Base-by-base conservation (phyloP, 2,113 vertebrate species). In the Trogon melanurus region DNA sequence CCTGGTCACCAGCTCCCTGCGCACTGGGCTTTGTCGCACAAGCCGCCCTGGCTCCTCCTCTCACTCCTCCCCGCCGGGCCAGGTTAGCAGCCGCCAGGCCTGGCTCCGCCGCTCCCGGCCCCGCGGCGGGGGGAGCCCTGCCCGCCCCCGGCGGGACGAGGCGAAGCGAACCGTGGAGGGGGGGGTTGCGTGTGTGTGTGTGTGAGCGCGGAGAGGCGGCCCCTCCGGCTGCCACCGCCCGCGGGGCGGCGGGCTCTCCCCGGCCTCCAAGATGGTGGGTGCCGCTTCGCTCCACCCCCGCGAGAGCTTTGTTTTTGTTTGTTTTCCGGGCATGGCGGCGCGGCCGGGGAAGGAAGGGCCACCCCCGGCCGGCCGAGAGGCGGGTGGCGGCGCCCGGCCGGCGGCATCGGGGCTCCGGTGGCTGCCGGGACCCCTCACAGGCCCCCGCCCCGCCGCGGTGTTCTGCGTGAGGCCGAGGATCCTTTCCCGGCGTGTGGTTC, bases 1-100 rank as follows among this genome's bases (percentile, higher is more conserved):
- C 94, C 95, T 66, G 93, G 95, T 95, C 97, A 97, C 90, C 94
- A 73, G 94, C 91, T 76, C 62, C 66, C 94, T 95, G 94, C 96
- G 95, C 95, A 89, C 94, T 89, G 95, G 81, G 95, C 91, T 96
- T 92, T 91, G 93, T 93, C 95, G 90, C 89, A 65, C 91, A 56
- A 88, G 91, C 93, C 91, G 91, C 95, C n/a, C 58, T 60, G 65
- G 91, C 97, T 83, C 91, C 93, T 92, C 91, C 92, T 48, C 53
- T 76, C 38, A 21, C 69, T 45, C 79, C 91, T 66, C 89, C 62
- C 57, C 85, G 70, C 22, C 36, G 51, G 19, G 12, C n/a, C 30
- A 56, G 60, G 65, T 57, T 38, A 32, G 67, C 85, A 32, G 10
- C 45, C 54, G 21, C 73, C 58, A 70, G 94, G 70, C 79, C 56